Conservation (phyloP, 2,797 vertebrate species). For the Catostomus latipinnis region DNA sequence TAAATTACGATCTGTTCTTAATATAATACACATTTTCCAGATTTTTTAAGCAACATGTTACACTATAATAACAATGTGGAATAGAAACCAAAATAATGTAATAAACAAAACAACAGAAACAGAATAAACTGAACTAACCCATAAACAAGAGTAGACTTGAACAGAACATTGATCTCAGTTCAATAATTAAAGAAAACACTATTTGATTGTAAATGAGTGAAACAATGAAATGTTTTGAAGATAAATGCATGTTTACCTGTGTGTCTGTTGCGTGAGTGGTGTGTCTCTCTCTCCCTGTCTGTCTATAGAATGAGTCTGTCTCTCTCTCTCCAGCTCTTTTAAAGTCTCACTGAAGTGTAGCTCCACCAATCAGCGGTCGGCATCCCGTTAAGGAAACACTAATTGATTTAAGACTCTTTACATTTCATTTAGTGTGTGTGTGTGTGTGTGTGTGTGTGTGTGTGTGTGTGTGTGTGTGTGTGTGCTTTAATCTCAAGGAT, state of each 20-base stretch:
- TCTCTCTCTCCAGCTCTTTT: neutral
- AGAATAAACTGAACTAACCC: neutral
- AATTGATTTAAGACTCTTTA: slow-evolving; percentile 29
- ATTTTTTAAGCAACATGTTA: too few species aligned
- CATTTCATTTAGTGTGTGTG: slow-evolving; percentile 55
- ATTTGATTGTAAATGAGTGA: neutral
- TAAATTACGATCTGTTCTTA: too few species aligned
- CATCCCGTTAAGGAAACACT: slow-evolving; percentile 14
- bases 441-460: slow-evolving; percentile 46
- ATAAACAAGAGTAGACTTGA: slow-evolving; percentile 29
- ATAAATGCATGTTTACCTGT: slow-evolving; percentile 3
- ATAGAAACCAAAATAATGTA: neutral
- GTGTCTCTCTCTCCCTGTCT: slow-evolving; percentile 19
- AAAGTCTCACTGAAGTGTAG: slow-evolving; percentile 17
- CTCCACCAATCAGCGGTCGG: neutral
- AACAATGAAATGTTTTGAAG: neutral
- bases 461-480: slow-evolving; percentile 47
- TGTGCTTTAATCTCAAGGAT: neutral
- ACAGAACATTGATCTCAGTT: neutral
- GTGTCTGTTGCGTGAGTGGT: neutral
- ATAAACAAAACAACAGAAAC: too few species aligned
- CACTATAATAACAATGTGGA: too few species aligned
- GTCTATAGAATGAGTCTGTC: neutral
- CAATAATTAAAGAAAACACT: too few species aligned
- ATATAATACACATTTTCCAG: too few species aligned